phyloP scores from a whole-genome alignment of 53 echinoderm and acorn worm genomes.

The Henricia sp. region DNA sequence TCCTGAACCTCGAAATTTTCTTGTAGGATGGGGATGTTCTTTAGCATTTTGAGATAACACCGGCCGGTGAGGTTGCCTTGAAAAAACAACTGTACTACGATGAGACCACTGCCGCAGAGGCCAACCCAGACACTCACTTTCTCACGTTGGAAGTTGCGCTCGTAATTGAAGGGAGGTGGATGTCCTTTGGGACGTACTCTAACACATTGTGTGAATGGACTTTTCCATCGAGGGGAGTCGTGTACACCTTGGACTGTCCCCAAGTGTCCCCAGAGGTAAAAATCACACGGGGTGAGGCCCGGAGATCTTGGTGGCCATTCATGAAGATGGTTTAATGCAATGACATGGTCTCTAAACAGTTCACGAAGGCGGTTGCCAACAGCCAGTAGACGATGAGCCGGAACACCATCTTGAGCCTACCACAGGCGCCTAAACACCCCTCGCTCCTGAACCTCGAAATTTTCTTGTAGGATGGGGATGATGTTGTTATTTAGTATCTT shows the following conservation, averaged over 20 bases:
- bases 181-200: constrained; percentile 13
- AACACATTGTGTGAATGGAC: constrained; percentile 8
- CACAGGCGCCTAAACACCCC: constrained; percentile 34
- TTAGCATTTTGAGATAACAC: constrained; percentile 38
- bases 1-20: constrained; percentile 10
- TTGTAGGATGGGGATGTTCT: constrained; percentile 13
- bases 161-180: constrained; percentile 1
- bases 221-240: too few relatives aligned
- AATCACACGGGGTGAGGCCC: too few relatives aligned
- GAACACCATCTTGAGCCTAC: too few relatives aligned
- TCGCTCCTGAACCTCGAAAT: too few relatives aligned
- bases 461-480: constrained; percentile 11
- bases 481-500: constrained; percentile 34
- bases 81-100: constrained; percentile 47
- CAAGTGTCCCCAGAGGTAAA: too few relatives aligned
- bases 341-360: too few relatives aligned
- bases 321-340: too few relatives aligned
- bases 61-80: constrained; percentile 41
- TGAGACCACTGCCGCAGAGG: constrained; percentile 37
- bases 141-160: not conserved
- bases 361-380: too few relatives aligned
- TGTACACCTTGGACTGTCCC: too few relatives aligned
- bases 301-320: too few relatives aligned
- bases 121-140: constrained; percentile 58
- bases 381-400: too few relatives aligned